A percentile compares a stretch with the other conserved stretches of the same genome.
These are phyloP conservation scores for Myotis vivesi DNA, from an alignment of 2,797 vertebrate genomes.

Conservation along the genomic window DNA sequence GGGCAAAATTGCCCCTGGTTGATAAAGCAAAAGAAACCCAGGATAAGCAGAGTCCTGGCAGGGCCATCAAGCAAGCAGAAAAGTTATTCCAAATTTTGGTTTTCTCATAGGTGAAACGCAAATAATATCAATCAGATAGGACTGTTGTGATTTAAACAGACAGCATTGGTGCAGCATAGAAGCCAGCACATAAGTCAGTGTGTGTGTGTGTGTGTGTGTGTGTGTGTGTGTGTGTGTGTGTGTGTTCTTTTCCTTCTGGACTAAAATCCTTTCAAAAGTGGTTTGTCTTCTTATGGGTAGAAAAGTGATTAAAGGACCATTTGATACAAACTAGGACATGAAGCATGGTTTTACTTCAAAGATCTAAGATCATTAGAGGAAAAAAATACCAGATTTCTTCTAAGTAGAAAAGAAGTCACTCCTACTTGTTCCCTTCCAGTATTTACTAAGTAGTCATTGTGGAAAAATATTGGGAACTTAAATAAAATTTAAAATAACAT, in stretches of 20 bases:
- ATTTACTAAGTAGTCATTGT: background rate
- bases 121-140: background rate
- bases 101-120: background rate
- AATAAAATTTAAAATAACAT: background rate
- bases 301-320: background rate
- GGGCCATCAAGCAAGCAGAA: background rate
- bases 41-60: background rate
- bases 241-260: background rate
- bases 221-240: background rate
- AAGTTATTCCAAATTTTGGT: background rate
- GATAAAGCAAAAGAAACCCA: background rate
- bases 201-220: background rate
- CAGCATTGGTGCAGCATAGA: background rate
- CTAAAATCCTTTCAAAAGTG: background rate
- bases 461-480: background rate
- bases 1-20: background rate
- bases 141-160: background rate
- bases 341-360: background rate
- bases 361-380: background rate
- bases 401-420: background rate
- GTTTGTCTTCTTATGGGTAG: background rate
- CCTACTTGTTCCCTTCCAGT: background rate
- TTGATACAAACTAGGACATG: background rate
- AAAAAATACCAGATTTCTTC: background rate
- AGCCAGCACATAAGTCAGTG: no score